Evolutionary conservation across 2,888 invertebrate species (phyloP), one percentile per base, ranked within the genome.

Genomic region (Eucriotettix oculatus): DNA sequence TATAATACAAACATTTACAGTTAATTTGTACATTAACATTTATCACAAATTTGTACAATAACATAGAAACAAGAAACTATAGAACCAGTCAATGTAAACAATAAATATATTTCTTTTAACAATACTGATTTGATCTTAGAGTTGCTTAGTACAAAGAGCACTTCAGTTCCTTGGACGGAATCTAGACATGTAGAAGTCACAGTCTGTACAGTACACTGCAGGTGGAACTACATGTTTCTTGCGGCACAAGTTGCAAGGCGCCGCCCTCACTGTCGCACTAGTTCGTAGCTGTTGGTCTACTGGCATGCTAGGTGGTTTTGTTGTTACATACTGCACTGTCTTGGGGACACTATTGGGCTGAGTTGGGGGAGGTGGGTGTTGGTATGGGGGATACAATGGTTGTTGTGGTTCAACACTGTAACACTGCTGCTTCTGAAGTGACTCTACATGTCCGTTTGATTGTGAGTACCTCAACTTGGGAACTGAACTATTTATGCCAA

Each of bases 151-250:
- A 29, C 29, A 48, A 48, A 53, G 11, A 53, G 16, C 17, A 14
- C n/a, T 64, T 69, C 66, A 80, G 68, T 79, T 78, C 66, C 80
- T 79, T 54, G 85, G 86, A 69, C 86, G 84, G 73, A 88, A 88
- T 69, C 87, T 79, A 64, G 90, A 89, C 86, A 95, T 87, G 71
- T 94, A 95, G 75, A 88, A 92, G 71, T 92, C 90, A 75, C 94
- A 94, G 74, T 94, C 92, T 57, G 85, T 79, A 74, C 94, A 95
- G 71, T 93, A 94, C 67, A 85, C 80, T 44, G 86, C 84, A 14
- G 90, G 87, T 16, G 86, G 81, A 57, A 79, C 80, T 16, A 91
- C 85, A 64, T 84, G 81, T 69, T 90, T 89, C 72, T 93, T 93
- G 61, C 90, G 80, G 74, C 94, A 95, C 67, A 95, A 78, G 74